Evolutionary conservation across 2,888 invertebrate genomes (phyloP), one percentile per base, ranked within the genome.

Genomic region (Sicus ferrugineus): DNA sequence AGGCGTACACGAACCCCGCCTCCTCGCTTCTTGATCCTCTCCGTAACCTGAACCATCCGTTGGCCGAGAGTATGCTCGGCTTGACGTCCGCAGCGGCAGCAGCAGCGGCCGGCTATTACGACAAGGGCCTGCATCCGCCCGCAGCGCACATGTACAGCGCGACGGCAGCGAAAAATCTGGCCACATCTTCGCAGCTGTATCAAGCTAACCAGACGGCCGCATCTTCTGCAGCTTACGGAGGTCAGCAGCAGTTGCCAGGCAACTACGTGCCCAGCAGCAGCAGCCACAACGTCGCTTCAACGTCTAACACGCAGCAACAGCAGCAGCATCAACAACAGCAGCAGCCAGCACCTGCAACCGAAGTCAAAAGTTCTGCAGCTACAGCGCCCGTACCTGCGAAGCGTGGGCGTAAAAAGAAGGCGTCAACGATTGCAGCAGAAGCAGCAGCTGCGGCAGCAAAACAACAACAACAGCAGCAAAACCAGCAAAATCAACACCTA

Each of bases 141-240:
- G 88, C 89, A 0, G 88, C 89, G 0, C 89, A 89, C 66, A 88
- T 89, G 85, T 89, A 88, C 76, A 88, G 87, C 70, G 71, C 79
- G 28, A 79, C 78, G 23, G 87, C 88, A 77, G 67, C 85, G 85
- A 68, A 78, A 68, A 77, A 77, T 65, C 68, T 78, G 58, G 19
- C 64, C 16, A 19, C 72, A 3, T 71, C 77, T 19, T 71, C 78
- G 1, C 74, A 76, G 69, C 71, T 74, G 11, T 77, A 77, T 66
- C 67, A 42, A 58, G 16, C 72, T 19, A 76, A 75, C 68, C 62
- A 73, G 0, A 70, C 63, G 1, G 23, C 67, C 1, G 48, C 21
- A 7, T n/a, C 28, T 3, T 7, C 14, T 16, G 61, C 26, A 0
- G 58, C 67, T 2, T 63, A 63, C 28, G 68, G 52, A 2, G 81